phyloP scores from a whole-genome alignment of 2,888 invertebrate species.

The Drosophila engyochracea region DNA sequence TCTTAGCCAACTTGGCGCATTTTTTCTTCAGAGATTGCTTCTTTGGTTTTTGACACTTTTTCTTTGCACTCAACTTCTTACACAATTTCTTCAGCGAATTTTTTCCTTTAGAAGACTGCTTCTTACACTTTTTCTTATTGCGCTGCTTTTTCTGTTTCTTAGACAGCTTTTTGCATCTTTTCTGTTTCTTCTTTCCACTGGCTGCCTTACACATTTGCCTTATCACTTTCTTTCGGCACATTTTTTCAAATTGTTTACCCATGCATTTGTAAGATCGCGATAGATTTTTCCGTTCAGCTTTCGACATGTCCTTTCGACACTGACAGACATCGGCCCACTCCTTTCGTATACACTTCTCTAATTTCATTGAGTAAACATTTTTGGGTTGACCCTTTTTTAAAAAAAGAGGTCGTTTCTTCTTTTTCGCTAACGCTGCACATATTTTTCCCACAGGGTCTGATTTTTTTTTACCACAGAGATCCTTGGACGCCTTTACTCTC shows the following conservation, averaged over 20 bases:
- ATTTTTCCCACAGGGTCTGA: neutral
- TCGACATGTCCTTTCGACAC: constrained; percentile 1
- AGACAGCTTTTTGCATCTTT: neutral
- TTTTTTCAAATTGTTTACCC: neutral
- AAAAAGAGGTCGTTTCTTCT: neutral
- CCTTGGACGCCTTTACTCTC: accelerated
- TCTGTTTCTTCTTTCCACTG: neutral
- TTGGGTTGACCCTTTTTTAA: neutral
- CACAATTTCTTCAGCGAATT: neutral
- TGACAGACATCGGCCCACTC: constrained; percentile 32
- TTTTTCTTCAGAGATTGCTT: neutral
- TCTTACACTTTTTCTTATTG: neutral
- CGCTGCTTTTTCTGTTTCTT: neutral
- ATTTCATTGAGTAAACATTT: constrained; percentile 15
- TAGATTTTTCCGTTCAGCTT: constrained; percentile 12
- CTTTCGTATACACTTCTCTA: constrained; percentile 34
- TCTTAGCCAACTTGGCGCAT: neutral
- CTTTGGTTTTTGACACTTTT: neutral
- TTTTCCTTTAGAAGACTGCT: neutral
- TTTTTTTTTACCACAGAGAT: neutral
- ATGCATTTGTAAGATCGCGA: constrained; percentile 18
- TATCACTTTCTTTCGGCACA: constrained; percentile 25
- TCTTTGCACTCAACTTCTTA: neutral
- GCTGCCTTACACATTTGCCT: constrained; percentile 16
- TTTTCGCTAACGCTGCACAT: neutral